Evolutionary conservation across 2,888 invertebrate species (phyloP), one percentile per base, ranked within the genome.

Genomic region (Melanargia galathea): DNA sequence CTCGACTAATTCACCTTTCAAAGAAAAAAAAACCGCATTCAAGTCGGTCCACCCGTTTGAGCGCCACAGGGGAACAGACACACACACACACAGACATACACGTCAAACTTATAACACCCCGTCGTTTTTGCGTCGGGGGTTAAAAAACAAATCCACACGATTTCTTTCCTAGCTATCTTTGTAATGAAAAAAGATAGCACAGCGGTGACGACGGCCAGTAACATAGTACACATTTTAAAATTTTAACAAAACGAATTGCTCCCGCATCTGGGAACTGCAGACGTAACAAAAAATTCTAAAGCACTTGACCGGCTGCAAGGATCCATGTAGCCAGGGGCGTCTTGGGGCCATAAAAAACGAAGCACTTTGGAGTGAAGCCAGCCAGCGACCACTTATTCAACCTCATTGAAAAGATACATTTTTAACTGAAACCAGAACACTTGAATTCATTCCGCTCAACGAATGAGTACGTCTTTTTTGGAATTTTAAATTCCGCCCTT

Each of bases 341-440:
- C 75, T 77, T 75, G 72, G 76, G 75, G 77, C 80, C 78, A 86
- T 85, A 88, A 89, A 89, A 88, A 90, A 84, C 81, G 80, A 83
- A 82, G 78, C 87, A 86, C 85, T 89, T 87, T 89, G 90, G 89
- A 83, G 79, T 75, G 72, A 73, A 83, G 87, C 90, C 90, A 89
- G 81, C 75, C 75, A 71, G 74, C 77, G 75, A 75, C 75, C 74
- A 79, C 77, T 78, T 77, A 80, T 78, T 81, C 81, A 79, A 81
- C 79, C 82, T 82, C 84, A 85, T 87, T 87, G 84, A 85, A 87
- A 83, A 80, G 81, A 81, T 82, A 66, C 65, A 66, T 63, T 70
- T 70, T 66, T 65, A 66, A 61, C 58, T 57, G 51, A 64, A 60
- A 38, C 38, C 57, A 35, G 59, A 56, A 61, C 62, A 64, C 64